Evolutionary conservation across 2,888 invertebrate genomes (phyloP).

Genomic region (Spicauda simplicius): DNA sequence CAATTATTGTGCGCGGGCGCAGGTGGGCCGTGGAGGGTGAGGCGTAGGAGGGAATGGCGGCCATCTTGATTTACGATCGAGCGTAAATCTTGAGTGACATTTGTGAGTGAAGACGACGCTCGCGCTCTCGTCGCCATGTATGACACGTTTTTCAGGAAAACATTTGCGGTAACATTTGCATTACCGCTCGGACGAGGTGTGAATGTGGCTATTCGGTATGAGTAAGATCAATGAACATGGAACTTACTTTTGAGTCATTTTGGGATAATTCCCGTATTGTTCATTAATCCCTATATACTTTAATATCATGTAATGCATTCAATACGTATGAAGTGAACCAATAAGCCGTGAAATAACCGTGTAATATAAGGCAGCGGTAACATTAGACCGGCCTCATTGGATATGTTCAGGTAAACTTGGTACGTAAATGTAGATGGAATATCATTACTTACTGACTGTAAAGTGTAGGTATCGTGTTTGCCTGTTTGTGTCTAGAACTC

Average conservation of each 20-base stretch:
- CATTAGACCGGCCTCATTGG: conserved; percentile 25
- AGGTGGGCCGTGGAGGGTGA: conserved; percentile 62
- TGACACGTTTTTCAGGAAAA: conserved; percentile 71
- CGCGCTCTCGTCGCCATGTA: conserved; percentile 51
- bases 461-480: conserved; percentile 4
- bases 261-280: background rate
- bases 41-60: conserved; percentile 59
- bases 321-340: conserved; percentile 26
- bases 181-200: conserved; percentile 48
- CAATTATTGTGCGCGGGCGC: conserved; percentile 81
- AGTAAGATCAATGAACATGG: conserved; percentile 52
- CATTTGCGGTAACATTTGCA: conserved; percentile 57
- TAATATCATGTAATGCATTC: conserved; percentile 5
- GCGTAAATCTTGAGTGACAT: conserved; percentile 82
- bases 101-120: conserved; percentile 72
- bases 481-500: background rate
- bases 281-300: background rate
- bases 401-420: conserved; percentile 23
- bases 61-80: conserved; percentile 83
- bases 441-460: conserved; percentile 21
- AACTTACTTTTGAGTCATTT: background rate
- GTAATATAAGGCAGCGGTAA: conserved; percentile 33
- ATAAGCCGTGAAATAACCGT: conserved; percentile 32
- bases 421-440: conserved; percentile 13
- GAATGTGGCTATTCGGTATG: conserved; percentile 36